Evolutionary conservation across 2,888 invertebrate genomes (phyloP).

Genomic region (Gymnoscelis rufifasciata): DNA sequence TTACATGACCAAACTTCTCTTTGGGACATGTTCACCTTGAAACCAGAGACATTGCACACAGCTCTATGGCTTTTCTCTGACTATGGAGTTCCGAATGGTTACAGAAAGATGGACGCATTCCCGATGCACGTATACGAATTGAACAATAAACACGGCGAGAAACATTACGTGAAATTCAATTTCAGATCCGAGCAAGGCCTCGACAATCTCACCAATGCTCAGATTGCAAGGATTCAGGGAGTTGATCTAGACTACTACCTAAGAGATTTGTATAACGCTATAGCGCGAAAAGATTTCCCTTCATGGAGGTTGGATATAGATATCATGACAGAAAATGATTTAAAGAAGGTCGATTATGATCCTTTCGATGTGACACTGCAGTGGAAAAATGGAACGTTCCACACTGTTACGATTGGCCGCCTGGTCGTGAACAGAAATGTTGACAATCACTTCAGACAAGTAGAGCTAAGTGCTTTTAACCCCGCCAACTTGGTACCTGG

Average conservation of each 20-base stretch:
- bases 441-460: conserved; percentile 64
- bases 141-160: conserved; percentile 84
- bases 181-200: conserved; percentile 93
- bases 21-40: conserved; percentile 91
- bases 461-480: conserved; percentile 49
- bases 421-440: conserved; percentile 90
- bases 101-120: conserved; percentile 93
- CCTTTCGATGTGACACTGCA: conserved; percentile 93
- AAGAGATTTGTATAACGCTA: conserved; percentile 91
- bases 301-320: conserved; percentile 21
- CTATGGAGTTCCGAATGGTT: conserved; percentile 93
- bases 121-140: conserved; percentile 94
- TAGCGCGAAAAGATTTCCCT: conserved; percentile 79
- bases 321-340: conserved; percentile 71
- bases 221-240: conserved; percentile 81
- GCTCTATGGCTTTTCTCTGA: conserved; percentile 88
- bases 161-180: conserved; percentile 92
- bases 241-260: conserved; percentile 90
- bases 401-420: conserved; percentile 88
- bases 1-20: conserved; percentile 90
- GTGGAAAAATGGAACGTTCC: conserved; percentile 88
- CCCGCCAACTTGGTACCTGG: conserved; percentile 61
- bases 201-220: conserved; percentile 82
- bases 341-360: conserved; percentile 84
- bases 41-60: conserved; percentile 89